A percentile compares a stretch with the other conserved stretches of the same genome.
Evolutionary conservation across 2,113 vertebrate genomes (phyloP).

Genomic region (Struthio camelus): DNA sequence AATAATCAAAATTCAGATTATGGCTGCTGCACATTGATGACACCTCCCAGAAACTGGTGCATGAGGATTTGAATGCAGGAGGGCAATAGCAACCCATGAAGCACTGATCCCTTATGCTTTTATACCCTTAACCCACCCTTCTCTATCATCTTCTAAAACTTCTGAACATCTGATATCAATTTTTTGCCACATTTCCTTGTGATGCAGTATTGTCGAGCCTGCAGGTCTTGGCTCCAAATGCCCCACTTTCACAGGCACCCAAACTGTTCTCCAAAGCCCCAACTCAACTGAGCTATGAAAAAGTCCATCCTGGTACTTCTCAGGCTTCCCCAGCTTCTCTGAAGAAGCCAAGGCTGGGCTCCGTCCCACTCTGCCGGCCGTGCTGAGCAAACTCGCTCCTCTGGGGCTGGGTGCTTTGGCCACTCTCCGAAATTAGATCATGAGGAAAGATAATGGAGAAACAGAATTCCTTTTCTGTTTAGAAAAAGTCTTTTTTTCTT

Average conservation of each 20-base stretch:
- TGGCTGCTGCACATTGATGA: neutral
- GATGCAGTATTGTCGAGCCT: too few species aligned
- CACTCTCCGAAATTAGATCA: neutral
- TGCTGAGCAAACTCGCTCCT: neutral
- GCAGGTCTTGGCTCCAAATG: too few species aligned
- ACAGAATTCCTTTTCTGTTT: neutral
- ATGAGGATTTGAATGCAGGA: neutral
- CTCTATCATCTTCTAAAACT: neutral
- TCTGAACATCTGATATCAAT: neutral
- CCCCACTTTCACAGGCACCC: too few species aligned
- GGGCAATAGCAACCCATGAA: neutral
- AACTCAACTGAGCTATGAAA: too few species aligned
- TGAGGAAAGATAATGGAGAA: neutral
- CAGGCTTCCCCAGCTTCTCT: neutral
- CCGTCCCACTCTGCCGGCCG: too few species aligned
- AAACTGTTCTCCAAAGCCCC: too few species aligned
- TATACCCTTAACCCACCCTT: neutral
- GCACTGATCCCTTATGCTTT: neutral
- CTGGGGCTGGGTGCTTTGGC: neutral
- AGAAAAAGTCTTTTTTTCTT: neutral
- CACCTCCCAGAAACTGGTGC: neutral
- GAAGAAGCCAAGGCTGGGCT: neutral
- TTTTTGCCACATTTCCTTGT: neutral
- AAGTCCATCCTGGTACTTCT: too few species aligned
- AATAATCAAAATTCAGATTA: neutral